Evolutionary conservation across 2,113 vertebrate species (phyloP).

Genomic region (Pedetes capensis): DNA sequence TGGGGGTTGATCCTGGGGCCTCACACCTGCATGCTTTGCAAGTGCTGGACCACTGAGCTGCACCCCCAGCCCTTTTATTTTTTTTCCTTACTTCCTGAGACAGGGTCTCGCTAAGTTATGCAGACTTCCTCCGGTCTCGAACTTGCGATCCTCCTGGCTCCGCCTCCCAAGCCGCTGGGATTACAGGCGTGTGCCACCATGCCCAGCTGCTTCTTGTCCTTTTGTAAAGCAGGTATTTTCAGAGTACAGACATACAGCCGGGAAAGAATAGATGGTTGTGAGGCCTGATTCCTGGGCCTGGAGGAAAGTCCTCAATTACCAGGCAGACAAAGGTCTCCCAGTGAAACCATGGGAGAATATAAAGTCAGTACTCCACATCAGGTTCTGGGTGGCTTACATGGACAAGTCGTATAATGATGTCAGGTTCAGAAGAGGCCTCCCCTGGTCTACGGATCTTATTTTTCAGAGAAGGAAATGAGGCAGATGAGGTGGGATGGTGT

Average conservation of each 20-base stretch:
- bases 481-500: not conserved
- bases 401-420: rapidly evolving
- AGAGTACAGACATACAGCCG: rapidly evolving
- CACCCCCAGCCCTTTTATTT: too few species aligned
- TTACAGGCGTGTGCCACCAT: too few species aligned
- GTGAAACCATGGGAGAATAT: not conserved
- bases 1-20: too few species aligned
- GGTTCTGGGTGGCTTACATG: rapidly evolving
- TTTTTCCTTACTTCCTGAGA: too few species aligned
- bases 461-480: not conserved
- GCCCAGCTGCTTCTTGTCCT: too few species aligned
- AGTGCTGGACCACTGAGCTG: too few species aligned
- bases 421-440: not conserved
- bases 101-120: too few species aligned
- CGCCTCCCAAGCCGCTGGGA: too few species aligned
- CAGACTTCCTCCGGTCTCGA: too few species aligned
- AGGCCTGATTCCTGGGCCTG: not conserved
- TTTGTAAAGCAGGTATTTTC: not conserved
- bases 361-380: rapidly evolving
- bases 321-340: not conserved
- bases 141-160: too few species aligned
- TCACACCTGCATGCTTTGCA: too few species aligned
- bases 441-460: not conserved
- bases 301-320: not conserved
- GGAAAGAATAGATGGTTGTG: not conserved